Evolutionary conservation across 2,888 invertebrate species (phyloP).

Genomic region (Lapara coniferarum): DNA sequence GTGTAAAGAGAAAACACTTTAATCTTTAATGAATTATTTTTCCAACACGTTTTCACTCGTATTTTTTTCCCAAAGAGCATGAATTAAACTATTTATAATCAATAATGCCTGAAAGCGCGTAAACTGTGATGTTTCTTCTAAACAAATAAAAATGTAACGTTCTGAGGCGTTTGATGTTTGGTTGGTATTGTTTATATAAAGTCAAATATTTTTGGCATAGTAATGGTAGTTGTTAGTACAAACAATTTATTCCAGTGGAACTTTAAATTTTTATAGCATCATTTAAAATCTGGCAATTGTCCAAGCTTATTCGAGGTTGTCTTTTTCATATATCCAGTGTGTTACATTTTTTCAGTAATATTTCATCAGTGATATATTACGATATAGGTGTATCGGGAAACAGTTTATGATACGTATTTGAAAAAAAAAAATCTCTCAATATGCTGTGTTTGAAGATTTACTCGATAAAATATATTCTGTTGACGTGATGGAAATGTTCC

Average conservation of each 20-base stretch:
- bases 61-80: constrained; percentile 31
- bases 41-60: background rate
- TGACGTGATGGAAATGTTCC: constrained; percentile 13
- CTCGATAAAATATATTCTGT: background rate
- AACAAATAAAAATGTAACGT: constrained; percentile 39
- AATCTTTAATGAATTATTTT: constrained; percentile 22
- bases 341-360: constrained; percentile 45
- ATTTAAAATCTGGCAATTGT: constrained; percentile 67
- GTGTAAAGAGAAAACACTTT: constrained; percentile 14
- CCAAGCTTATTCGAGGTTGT: constrained; percentile 65
- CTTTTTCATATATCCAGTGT: constrained; percentile 63
- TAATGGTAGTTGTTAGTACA: constrained; percentile 51
- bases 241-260: constrained; percentile 68
- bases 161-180: constrained; percentile 42
- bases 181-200: constrained; percentile 60
- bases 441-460: background rate
- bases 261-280: constrained; percentile 74
- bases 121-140: constrained; percentile 33
- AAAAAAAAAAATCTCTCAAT: background rate
- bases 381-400: background rate
- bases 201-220: constrained; percentile 67
- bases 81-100: constrained; percentile 38
- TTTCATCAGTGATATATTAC: constrained; percentile 2
- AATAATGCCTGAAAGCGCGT: constrained; percentile 36
- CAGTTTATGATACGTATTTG: background rate